These are phyloP conservation scores for Phrynocephalus forsythii DNA, from an alignment of 2,797 vertebrate species.

Conservation along the genomic window DNA sequence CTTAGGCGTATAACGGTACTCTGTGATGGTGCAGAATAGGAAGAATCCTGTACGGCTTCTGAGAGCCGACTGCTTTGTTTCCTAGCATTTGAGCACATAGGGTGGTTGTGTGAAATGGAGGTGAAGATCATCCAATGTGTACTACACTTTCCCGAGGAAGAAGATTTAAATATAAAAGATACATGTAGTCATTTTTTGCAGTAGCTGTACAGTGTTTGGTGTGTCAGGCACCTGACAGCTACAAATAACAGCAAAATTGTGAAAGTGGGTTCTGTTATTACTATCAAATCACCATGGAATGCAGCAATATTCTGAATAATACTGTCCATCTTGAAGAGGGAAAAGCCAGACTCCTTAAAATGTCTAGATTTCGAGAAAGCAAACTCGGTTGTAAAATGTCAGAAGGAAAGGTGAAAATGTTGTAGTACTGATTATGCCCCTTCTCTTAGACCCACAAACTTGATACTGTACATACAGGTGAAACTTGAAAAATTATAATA, in stretches of 20 bases:
- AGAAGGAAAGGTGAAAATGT: background rate
- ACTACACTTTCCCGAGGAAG: background rate
- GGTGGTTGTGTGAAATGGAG: background rate
- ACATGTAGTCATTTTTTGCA: conserved; percentile 4
- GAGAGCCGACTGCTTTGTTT: background rate
- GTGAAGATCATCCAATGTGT: too few relatives aligned
- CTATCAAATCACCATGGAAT: background rate
- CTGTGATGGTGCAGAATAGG: background rate
- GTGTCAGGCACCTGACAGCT: background rate
- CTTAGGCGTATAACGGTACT: background rate
- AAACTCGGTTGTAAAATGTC: background rate
- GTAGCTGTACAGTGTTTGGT: conserved; percentile 26
- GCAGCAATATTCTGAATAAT: background rate
- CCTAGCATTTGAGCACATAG: background rate
- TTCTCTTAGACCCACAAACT: too few relatives aligned
- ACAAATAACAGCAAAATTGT: conserved; percentile 31
- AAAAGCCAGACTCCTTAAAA: background rate
- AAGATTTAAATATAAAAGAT: background rate
- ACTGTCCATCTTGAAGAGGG: background rate
- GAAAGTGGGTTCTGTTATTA: conserved; percentile 21
- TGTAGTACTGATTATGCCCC: too few relatives aligned
- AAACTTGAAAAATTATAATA: too few relatives aligned
- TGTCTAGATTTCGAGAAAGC: background rate
- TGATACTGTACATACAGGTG: too few relatives aligned
- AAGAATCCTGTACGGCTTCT: background rate